Evolutionary conservation across 2,888 invertebrate genomes (phyloP).

Genomic region (Belgica antarctica): DNA sequence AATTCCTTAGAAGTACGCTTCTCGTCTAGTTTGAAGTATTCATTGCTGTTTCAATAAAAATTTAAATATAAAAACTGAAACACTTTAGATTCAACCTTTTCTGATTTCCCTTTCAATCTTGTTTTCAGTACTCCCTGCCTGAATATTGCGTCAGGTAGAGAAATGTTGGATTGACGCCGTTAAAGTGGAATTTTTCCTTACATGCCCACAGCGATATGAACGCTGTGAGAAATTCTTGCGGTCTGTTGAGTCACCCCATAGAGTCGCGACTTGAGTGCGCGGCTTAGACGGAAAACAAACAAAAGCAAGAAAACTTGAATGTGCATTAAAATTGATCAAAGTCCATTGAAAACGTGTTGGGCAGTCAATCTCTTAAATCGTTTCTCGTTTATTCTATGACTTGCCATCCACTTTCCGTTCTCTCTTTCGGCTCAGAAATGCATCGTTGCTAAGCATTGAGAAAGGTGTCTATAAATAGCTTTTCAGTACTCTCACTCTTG

Average conservation of each 20-base stretch:
- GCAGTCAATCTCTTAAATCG: conserved; percentile 17
- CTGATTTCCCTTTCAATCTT: no score
- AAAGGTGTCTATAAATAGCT: conserved; percentile 17
- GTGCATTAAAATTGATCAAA: conserved; percentile 4
- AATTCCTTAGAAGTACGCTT: no score
- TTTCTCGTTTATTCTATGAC: background rate
- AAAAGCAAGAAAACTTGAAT: background rate
- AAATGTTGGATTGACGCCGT: no score
- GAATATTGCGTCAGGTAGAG: background rate
- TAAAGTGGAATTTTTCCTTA: background rate
- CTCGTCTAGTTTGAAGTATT: no score
- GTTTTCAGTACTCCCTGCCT: no score
- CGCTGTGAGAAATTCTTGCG: conserved; percentile 7
- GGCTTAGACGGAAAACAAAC: conserved; percentile 7
- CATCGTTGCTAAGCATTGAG: conserved; percentile 5
- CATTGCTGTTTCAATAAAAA: no score
- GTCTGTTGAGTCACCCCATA: conserved; percentile 18
- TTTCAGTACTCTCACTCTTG: conserved; percentile 14
- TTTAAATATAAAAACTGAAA: background rate
- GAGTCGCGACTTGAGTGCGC: background rate
- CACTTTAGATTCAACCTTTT: no score
- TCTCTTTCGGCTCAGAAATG: conserved; percentile 1
- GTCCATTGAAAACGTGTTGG: conserved; percentile 23
- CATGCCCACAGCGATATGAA: background rate
- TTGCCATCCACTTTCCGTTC: conserved; percentile 13